Conservation (phyloP, 2,113 vertebrate genomes). For the Zeus faber region DNA sequence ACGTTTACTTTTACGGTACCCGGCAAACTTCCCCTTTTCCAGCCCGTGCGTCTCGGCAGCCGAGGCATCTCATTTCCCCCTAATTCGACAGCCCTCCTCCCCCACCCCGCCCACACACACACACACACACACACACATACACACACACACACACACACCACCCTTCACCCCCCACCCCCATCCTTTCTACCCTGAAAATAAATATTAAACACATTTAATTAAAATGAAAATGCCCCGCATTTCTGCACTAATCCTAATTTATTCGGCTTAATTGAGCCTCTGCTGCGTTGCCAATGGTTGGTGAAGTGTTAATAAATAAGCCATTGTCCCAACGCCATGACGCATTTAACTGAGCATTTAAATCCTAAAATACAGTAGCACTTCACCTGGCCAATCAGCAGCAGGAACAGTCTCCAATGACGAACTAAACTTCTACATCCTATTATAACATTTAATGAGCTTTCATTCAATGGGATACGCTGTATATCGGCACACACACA, state of each 20-base stretch:
- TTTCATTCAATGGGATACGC: too few species aligned
- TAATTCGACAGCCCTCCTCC: conserved; percentile 1
- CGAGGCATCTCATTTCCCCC: not conserved
- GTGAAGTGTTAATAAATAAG: conserved; percentile 68
- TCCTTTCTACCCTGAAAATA: too few species aligned
- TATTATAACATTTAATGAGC: too few species aligned
- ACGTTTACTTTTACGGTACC: too few species aligned
- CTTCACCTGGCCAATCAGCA: conserved; percentile 62
- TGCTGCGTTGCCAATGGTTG: conserved; percentile 64
- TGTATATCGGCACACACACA: not conserved
- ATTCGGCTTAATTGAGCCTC: conserved; percentile 73
- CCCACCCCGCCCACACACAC: not conserved
- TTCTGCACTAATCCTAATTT: conserved; percentile 76
- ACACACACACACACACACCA: too few species aligned
- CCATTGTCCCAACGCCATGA: conserved; percentile 65
- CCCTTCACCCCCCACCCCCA: too few species aligned
- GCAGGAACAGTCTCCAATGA: conserved; percentile 50
- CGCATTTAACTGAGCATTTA: conserved; percentile 66
- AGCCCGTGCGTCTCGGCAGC: conserved; percentile 1
- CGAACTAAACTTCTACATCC: conserved; percentile 24
- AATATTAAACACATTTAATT: conserved; percentile 78
- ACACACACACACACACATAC: too few species aligned
- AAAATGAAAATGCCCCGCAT: conserved; percentile 69
- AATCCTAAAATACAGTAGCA: conserved; percentile 58
- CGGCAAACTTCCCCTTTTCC: too few species aligned